phyloP scores from a whole-genome alignment of 37 sponge, comb jelly and placozoan species.

The Beroe forskalii region DNA sequence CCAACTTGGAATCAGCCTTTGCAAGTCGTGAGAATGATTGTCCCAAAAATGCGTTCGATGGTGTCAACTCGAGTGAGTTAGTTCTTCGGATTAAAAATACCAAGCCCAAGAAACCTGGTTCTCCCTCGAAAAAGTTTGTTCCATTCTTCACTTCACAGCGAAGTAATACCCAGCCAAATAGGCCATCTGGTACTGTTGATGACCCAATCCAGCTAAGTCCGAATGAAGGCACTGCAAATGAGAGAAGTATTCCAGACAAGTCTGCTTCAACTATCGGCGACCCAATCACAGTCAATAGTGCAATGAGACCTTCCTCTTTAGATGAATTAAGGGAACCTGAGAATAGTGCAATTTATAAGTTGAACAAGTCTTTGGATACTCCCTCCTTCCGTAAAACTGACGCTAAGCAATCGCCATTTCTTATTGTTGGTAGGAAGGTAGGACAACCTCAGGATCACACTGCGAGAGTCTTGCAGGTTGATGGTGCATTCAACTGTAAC shows the following conservation, averaged over 20 bases:
- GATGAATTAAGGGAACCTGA: too few species aligned
- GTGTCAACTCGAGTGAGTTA: neutral
- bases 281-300: too few species aligned
- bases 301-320: neutral
- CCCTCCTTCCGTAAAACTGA: neutral
- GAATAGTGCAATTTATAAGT: too few species aligned
- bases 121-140: neutral
- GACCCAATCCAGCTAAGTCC: constrained; percentile 44
- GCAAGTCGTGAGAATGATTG: neutral
- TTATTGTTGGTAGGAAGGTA: neutral
- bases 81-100: neutral
- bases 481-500: too few species aligned
- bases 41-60: neutral
- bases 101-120: neutral
- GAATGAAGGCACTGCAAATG: neutral
- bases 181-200: neutral
- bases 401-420: constrained; percentile 26
- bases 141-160: constrained; percentile 35
- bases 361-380: neutral
- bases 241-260: neutral
- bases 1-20: neutral
- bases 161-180: neutral
- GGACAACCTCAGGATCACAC: too few species aligned
- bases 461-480: too few species aligned
- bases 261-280: neutral